phyloP scores from a whole-genome alignment of 2,888 invertebrate genomes.

The Glyphotaelius pellucidus region DNA sequence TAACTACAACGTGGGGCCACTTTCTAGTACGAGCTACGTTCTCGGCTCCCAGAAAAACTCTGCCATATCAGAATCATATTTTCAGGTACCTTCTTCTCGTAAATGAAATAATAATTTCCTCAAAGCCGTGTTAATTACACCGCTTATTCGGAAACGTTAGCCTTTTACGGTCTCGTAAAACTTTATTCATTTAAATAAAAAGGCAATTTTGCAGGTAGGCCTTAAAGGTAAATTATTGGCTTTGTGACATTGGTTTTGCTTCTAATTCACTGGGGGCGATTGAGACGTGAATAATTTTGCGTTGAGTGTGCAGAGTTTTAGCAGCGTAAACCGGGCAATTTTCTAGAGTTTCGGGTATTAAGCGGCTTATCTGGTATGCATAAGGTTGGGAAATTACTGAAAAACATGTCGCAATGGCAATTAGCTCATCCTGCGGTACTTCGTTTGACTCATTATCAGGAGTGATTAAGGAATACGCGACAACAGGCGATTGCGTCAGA shows the following conservation, averaged over 20 bases:
- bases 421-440: slow-evolving; percentile 34
- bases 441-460: slow-evolving; percentile 33
- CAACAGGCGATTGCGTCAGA: slow-evolving; percentile 33
- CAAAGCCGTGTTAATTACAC: not conserved
- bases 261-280: not conserved
- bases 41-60: not conserved
- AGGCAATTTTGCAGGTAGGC: not conserved
- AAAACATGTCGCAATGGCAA: slow-evolving; percentile 5
- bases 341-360: not conserved
- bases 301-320: not conserved
- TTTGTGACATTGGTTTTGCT: not conserved
- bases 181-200: slow-evolving; percentile 7
- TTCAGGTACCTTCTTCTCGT: not conserved
- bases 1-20: not conserved
- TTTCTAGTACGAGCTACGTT: not conserved
- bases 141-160: not conserved
- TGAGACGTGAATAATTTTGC: not conserved
- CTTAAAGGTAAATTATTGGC: not conserved
- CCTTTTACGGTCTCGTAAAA: slow-evolving; percentile 8
- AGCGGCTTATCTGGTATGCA: not conserved
- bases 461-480: slow-evolving; percentile 33
- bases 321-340: not conserved
- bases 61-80: not conserved
- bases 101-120: not conserved
- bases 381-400: not conserved